Evolutionary conservation across 2,888 invertebrate species (phyloP), one percentile per base, ranked within the genome.

Genomic region (Orthosia gracilis): DNA sequence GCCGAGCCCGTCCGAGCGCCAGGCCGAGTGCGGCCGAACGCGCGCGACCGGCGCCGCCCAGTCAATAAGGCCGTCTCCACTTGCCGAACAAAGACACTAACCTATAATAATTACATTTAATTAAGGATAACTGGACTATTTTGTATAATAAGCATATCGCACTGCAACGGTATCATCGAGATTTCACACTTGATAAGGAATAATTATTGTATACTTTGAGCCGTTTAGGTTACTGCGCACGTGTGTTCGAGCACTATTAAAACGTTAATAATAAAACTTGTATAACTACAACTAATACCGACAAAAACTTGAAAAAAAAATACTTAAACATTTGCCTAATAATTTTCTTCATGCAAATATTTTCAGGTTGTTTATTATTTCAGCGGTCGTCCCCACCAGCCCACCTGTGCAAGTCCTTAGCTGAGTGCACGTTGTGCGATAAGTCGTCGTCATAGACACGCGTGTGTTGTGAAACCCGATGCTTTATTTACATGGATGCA

Each of bases 61-160:
- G 96, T 96, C 96, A 96, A 96, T 96, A 96, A 95, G 96, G 95
- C 94, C 93, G 94, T 94, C 95, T 96, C 95, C 92, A 94, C 94
- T 93, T 91, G 89, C 93, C 91, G 94, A 95, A 96, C 96, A 96
- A 96, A 96, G 96, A 95, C 95, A 95, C 94, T 95, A 94, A 94
- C 95, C 95, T 94, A 95, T 96, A 95, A 96, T 96, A 96, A 96
- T 96, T 96, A 96, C 94, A 94, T 95, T 95, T 95, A 95, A 95
- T 95, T 95, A 95, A 93, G 92, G 93, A 93, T 94, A 94, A 94
- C 94, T 91, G 89, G 91, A 92, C 92, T 94, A 93, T 94, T 94
- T 94, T 92, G 92, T 91, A 89, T 92, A 93, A 92, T 93, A 92
- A 93, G 91, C 93, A 92, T 92, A 92, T 92, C 90, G 90, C 86